Conservation (phyloP, 2,113 vertebrate species). For the Pithys albifrons region DNA sequence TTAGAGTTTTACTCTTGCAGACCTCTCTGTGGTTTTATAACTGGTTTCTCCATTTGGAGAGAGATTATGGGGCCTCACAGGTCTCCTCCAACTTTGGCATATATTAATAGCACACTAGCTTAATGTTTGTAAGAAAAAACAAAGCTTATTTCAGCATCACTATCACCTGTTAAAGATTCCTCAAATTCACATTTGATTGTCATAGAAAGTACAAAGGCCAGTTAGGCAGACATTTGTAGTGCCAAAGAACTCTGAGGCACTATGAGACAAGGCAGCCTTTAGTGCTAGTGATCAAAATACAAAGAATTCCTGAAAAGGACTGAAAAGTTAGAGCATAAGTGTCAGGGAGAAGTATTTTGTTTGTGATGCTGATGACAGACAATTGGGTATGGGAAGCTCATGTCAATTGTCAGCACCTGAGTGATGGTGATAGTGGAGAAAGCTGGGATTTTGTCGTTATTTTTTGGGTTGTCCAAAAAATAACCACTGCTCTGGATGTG, state of each 20-base stretch:
- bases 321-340: not conserved
- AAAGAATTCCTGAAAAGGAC: not conserved
- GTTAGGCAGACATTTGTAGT: not conserved
- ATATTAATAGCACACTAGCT: not conserved
- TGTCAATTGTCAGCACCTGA: accelerated
- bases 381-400: not conserved
- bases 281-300: not conserved
- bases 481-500: not conserved
- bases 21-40: conserved; percentile 24
- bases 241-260: not conserved
- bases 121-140: not conserved
- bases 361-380: not conserved
- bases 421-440: not conserved
- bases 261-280: not conserved
- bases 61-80: not conserved
- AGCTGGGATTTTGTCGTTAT: not conserved
- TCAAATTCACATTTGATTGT: not conserved
- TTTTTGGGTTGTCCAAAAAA: not conserved
- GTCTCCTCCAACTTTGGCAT: not conserved
- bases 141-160: not conserved
- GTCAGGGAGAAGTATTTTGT: not conserved
- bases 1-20: conserved; percentile 33
- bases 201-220: not conserved
- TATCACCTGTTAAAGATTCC: not conserved
- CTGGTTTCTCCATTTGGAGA: conserved; percentile 2